These are phyloP conservation scores for Agriopis marginaria DNA, from an alignment of 2,888 invertebrate genomes.

Conservation along the genomic window DNA sequence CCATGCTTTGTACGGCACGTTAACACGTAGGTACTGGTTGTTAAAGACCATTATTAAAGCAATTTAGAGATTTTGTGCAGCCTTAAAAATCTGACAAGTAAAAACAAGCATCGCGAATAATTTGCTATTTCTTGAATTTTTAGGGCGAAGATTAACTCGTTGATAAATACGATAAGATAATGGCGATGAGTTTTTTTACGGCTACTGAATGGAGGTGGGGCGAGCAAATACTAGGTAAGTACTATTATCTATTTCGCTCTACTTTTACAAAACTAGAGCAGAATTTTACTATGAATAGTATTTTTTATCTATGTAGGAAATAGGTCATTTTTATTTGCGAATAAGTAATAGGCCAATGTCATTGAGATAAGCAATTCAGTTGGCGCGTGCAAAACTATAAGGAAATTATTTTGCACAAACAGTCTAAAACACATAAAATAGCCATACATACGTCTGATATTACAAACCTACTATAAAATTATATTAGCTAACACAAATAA, in stretches of 20 bases:
- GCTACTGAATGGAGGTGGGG: slow-evolving; percentile 41
- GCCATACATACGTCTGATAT: too few species aligned
- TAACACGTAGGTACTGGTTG: neutral
- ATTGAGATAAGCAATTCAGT: slow-evolving; percentile 9
- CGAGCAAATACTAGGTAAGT: slow-evolving; percentile 37
- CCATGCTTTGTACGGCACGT: neutral
- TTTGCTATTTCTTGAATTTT: slow-evolving; percentile 39
- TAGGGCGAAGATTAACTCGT: slow-evolving; percentile 44
- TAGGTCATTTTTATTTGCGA: slow-evolving; percentile 23
- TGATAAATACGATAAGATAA: slow-evolving; percentile 47
- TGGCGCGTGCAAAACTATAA: slow-evolving; percentile 2
- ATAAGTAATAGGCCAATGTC: slow-evolving; percentile 14
- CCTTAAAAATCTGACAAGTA: neutral
- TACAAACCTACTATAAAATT: too few species aligned
- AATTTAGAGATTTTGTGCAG: neutral
- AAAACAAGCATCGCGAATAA: slow-evolving; percentile 15
- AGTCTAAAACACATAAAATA: neutral
- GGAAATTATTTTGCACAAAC: neutral
- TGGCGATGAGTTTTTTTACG: slow-evolving; percentile 32
- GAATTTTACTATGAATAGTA: slow-evolving; percentile 21
- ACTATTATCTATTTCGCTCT: slow-evolving; percentile 40
- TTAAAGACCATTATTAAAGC: neutral
- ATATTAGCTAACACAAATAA: too few species aligned
- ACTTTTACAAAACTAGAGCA: slow-evolving; percentile 33
- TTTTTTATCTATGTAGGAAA: slow-evolving; percentile 24